Evolutionary conservation across 1,140 invertebrate species (phyloP), one percentile per base, ranked within the genome.

Genomic region (Rhyacophila brunnea): DNA sequence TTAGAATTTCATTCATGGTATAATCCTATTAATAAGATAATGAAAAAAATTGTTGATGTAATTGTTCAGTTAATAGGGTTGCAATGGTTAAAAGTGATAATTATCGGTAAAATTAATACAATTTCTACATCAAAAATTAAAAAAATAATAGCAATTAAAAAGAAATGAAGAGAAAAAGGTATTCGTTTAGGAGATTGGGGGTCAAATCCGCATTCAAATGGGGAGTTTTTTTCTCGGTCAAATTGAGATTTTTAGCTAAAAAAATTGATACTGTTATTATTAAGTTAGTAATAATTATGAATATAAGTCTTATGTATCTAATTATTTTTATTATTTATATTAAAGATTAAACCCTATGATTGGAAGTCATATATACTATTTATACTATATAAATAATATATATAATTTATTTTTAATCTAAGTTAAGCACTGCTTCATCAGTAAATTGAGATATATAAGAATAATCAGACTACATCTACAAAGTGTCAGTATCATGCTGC

Each of bases 381-480:
- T 84, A 85, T 84, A 83, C 73, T 85, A 83, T 82, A 81, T 79
- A 81, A 80, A 80, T 84, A 74, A 66, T 32, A 86, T 80, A 78
- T 83, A 81, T 86, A 85, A 77, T 82, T 69, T 69, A 71, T 84
- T 85, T 84, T 83, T 73, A 85, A 83, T 82, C 81, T 79, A 81
- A 80, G 80, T 59, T 59, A 54, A 20, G 73, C 71, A 74, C 70
- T 78, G 66, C 79, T 77, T 83, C 83, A 87, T 83, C 83, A 87
- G 67, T 87, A 87, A 71, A 87, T 79, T 51, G 77, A 81, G 60
- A 86, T 74, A 79, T 83, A 87, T 61, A 87, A 67, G 66, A 87
- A 87, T 79, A 88, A 73, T 83, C 85, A 88, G 9, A 88, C 79
- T 66, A 88, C 80, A 81, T 88, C 85, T 49, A 88, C 82, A 80